Base-by-base conservation (phyloP, 1,140 invertebrate genomes). In the Bactericera cockerelli region DNA sequence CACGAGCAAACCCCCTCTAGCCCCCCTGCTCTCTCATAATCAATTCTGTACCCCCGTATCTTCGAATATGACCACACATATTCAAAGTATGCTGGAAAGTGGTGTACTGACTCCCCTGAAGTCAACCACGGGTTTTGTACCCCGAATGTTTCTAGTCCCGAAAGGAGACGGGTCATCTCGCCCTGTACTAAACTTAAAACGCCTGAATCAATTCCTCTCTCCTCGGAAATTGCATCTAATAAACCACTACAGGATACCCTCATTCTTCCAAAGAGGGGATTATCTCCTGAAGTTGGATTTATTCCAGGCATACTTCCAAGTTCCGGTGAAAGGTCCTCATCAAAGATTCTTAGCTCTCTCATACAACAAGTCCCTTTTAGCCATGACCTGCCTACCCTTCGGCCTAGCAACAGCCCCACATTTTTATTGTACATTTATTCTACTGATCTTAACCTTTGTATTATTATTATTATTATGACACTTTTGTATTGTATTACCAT, bases 241-340 rank as follows among this genome's bases (percentile, higher is more conserved):
- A 59, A 22, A 19, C 16, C 42, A 63, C 60, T 66, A 56, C 59
- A 61, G 26, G 13, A 31, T n/a, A 8, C 58, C 59, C 1, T 61
- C 22, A 13, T 6, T 22, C 28, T 13, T 28, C 13, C 65, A 67
- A 24, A 61, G 49, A 14, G 55, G 61, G 55, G 68, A 70, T 55
- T 69, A 66, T 65, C 63, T 70, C 66, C 62, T 58, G 1, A 65
- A 65, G 26, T 33, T 72, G 26, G 67, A 70, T 54, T 38, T 70
- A 8, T 64, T 61, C n/a, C 65, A 67, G 25, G 67, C 67, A 1
- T 70, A 69, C 26, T 68, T 70, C 58, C 66, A 31, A 4, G 28
- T 31, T 4, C 28, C 28, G 4, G 13, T 31, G 13, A 31, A 31
- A 13, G 13, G 4, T 6, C 4, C 28, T 13, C 28, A 31, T 13